phyloP scores from a whole-genome alignment of 2,113 vertebrate species.

The Epinephelus lanceolatus region DNA sequence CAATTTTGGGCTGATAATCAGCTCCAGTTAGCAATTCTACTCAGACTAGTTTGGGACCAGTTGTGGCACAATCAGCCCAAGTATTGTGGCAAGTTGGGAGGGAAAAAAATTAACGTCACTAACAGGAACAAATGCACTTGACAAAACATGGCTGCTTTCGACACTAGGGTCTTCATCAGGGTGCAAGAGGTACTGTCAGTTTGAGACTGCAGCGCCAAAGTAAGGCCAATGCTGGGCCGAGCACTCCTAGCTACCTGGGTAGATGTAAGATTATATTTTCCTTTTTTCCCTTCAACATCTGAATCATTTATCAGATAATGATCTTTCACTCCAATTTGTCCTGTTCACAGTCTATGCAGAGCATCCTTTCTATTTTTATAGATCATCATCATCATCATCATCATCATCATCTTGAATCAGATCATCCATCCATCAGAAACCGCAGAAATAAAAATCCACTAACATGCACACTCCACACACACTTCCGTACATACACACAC shows the following conservation, averaged over 20 bases:
- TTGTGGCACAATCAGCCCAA: background rate
- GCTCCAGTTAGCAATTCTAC: background rate
- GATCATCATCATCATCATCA: slow-evolving; percentile 3
- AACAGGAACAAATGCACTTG: too few relatives aligned
- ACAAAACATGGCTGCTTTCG: too few relatives aligned
- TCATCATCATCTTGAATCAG: slow-evolving; percentile 29
- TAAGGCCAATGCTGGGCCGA: background rate
- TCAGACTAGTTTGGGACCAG: slow-evolving; percentile 14
- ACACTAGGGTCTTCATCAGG: too few relatives aligned
- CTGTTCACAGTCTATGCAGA: slow-evolving; percentile 1
- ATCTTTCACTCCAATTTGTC: slow-evolving; percentile 2
- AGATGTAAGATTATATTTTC: background rate
- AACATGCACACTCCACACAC: background rate
- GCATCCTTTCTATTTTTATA: slow-evolving; percentile 14
- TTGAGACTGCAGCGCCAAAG: background rate
- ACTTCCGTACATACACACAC: background rate
- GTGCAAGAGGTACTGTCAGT: background rate
- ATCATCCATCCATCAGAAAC: slow-evolving; percentile 34
- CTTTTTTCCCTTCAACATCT: background rate
- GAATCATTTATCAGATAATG: background rate
- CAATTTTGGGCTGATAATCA: background rate
- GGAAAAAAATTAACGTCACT: too few relatives aligned
- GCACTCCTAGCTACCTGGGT: background rate
- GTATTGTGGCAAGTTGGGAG: background rate
- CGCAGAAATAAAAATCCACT: background rate